Evolutionary conservation across 2,113 vertebrate species (phyloP), one percentile per base, ranked within the genome.

Genomic region (Thalassoma bifasciatum): DNA sequence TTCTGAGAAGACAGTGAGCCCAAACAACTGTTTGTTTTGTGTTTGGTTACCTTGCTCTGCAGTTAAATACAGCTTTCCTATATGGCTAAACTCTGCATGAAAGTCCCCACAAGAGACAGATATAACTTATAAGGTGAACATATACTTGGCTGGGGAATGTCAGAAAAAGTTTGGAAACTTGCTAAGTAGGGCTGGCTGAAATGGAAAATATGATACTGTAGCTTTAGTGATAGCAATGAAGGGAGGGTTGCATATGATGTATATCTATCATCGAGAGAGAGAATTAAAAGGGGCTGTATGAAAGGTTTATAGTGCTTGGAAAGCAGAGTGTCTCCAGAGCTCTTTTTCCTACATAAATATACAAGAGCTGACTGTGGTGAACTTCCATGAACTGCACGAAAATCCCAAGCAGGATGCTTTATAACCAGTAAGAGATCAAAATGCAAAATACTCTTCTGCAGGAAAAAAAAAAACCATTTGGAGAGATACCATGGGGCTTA

Each of bases 231-330:
- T 37, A 30, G 40, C 57, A 72, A 37, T 59, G 38, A 52, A 72
- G 63, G 16, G 12, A 40, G 5, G 60, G 53, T 53, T 66, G 22
- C 51, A 54, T 71, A 56, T 62, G 51, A 75, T 49, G 6, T 57
- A 59, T 62, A 67, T 76, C 59, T 53, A 67, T 83, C 82, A 81
- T 63, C 19, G 9, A 71, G 52, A 36, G 72, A 42, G 52, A 34
- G 49, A 79, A 70, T 84, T 86, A 75, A 86, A 84, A 82, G 38
- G 42, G 34, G 1, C 9, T 67, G 30, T 52, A 42, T 76, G 57
- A 86, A 81, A 76, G 58, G 61, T 79, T 86, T 79, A 76, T 74
- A 12, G 13, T 58, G 61, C 19, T 66, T 78, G 57, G 53, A 85
- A 73, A 70, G 56, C 44, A 49, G 46, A 44, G 21, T 22, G 66